A percentile compares a stretch with the other conserved stretches of the same genome.
These are phyloP conservation scores for Austrofundulus limnaeus DNA, from an alignment of 2,113 vertebrate species.

Conservation along the genomic window DNA sequence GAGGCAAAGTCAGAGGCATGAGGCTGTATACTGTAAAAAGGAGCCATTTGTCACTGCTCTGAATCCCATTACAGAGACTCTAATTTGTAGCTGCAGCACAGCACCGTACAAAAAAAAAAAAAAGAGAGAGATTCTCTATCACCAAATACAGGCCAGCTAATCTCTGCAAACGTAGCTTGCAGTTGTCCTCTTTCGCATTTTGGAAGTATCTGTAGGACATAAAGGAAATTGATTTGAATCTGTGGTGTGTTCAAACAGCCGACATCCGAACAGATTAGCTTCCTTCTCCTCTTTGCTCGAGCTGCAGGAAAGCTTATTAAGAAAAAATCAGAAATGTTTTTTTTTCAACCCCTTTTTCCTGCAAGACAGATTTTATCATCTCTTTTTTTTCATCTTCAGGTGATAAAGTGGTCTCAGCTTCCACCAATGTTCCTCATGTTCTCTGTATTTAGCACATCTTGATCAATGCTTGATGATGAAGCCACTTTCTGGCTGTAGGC, in stretches of 20 bases:
- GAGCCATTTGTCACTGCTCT: slow-evolving; percentile 75
- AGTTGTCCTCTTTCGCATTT: slow-evolving; percentile 43
- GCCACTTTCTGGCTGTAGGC: slow-evolving; percentile 49
- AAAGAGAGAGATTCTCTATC: slow-evolving; percentile 29
- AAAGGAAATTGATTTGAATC: slow-evolving; percentile 52
- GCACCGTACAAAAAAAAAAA: slow-evolving; percentile 25
- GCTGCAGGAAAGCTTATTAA: slow-evolving; percentile 27
- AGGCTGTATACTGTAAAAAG: slow-evolving; percentile 64
- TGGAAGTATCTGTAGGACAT: slow-evolving; percentile 25
- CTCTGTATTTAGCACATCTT: slow-evolving; percentile 51
- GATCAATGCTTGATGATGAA: slow-evolving; percentile 57
- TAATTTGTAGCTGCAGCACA: slow-evolving; percentile 61
- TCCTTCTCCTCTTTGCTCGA: slow-evolving; percentile 23
- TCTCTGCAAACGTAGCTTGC: slow-evolving; percentile 56
- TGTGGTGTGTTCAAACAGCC: slow-evolving; percentile 30
- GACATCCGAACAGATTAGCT: slow-evolving; percentile 42
- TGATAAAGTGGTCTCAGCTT: slow-evolving; percentile 13
- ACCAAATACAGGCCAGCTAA: slow-evolving; percentile 53
- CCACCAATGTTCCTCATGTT: slow-evolving; percentile 5
- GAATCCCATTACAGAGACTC: slow-evolving; percentile 65
- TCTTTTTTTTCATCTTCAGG: background rate
- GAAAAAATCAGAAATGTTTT: slow-evolving; percentile 15
- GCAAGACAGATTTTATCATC: slow-evolving; percentile 7
- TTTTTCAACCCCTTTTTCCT: background rate
- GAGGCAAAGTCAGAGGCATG: slow-evolving; percentile 66